A percentile compares a stretch with the other conserved stretches of the same genome.
These are phyloP conservation scores for Diabrotica virgifera DNA, from an alignment of 1,140 invertebrate species.

Conservation along the genomic window DNA sequence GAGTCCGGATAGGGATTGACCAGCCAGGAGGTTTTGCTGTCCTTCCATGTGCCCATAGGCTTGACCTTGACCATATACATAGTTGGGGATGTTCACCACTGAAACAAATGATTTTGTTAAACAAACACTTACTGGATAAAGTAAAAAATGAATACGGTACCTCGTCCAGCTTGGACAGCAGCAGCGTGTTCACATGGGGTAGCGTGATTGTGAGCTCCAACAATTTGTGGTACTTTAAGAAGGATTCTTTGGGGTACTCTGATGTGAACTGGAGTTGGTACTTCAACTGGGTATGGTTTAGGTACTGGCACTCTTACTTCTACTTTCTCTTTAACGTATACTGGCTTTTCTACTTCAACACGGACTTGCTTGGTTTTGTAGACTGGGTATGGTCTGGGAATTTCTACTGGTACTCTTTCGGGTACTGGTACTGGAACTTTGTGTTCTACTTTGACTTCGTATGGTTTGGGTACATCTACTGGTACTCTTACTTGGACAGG, in stretches of 20 bases:
- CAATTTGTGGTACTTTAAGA: constrained; percentile 25
- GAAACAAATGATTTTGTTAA: not conserved
- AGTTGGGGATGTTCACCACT: not conserved
- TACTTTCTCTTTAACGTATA: constrained; percentile 29
- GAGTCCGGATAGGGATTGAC: not conserved
- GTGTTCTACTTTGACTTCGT: constrained; percentile 29
- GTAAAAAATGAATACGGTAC: not conserved
- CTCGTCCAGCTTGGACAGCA: not conserved
- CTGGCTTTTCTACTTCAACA: constrained; percentile 28
- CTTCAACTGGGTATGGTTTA: constrained; percentile 23
- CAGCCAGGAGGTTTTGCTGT: not conserved
- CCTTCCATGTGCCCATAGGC: not conserved
- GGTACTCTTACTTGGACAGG: constrained; percentile 39
- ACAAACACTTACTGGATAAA: not conserved
- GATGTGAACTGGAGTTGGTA: constrained; percentile 21
- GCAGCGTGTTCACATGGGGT: not conserved
- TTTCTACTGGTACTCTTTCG: constrained; percentile 24
- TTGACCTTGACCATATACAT: not conserved
- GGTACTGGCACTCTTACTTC: constrained; percentile 26
- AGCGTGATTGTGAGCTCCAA: not conserved
- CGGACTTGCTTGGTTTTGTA: constrained; percentile 27
- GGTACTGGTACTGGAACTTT: constrained; percentile 27
- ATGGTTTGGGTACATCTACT: constrained; percentile 27
- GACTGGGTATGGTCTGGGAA: constrained; percentile 29
- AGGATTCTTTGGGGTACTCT: constrained; percentile 26